Conservation (phyloP, 35 echinoderm and acorn worm genomes). For the Amphiura filiformis region DNA sequence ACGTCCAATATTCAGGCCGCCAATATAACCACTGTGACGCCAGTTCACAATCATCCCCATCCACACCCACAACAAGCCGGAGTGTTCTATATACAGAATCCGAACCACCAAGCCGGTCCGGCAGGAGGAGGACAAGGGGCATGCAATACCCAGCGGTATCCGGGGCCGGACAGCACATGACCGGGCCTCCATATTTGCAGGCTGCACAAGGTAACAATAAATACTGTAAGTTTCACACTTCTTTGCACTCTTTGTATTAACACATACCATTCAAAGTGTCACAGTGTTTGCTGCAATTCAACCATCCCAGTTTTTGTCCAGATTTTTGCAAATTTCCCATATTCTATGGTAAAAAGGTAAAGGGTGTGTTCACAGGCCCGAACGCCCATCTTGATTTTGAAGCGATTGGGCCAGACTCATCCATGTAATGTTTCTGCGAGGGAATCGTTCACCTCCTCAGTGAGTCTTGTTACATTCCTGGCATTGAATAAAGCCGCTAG, state of each 20-base stretch:
- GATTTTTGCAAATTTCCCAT: too few species aligned
- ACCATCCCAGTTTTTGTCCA: too few species aligned
- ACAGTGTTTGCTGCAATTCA: too few species aligned
- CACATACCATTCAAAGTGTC: too few species aligned
- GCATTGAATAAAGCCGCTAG: too few species aligned
- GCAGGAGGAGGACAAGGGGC: neutral
- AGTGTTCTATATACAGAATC: neutral
- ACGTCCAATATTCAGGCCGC: conserved; percentile 10
- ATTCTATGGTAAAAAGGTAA: too few species aligned
- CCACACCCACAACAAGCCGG: conserved; percentile 43
- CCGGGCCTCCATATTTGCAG: neutral
- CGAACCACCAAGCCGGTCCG: neutral
- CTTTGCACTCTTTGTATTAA: neutral
- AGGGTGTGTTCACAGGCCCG: too few species aligned
- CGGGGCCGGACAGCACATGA: neutral
- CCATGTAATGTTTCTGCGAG: too few species aligned
- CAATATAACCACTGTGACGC: conserved; percentile 63
- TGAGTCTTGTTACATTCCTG: too few species aligned
- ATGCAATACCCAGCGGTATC: neutral
- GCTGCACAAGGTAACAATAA: neutral
- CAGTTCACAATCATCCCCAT: conserved; percentile 33
- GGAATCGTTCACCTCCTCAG: too few species aligned
- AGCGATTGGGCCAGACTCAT: too few species aligned
- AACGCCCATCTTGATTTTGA: too few species aligned
- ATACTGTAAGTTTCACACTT: neutral